These are phyloP conservation scores for Sebastes variabilis DNA, from an alignment of 2,797 vertebrate species.

Conservation along the genomic window DNA sequence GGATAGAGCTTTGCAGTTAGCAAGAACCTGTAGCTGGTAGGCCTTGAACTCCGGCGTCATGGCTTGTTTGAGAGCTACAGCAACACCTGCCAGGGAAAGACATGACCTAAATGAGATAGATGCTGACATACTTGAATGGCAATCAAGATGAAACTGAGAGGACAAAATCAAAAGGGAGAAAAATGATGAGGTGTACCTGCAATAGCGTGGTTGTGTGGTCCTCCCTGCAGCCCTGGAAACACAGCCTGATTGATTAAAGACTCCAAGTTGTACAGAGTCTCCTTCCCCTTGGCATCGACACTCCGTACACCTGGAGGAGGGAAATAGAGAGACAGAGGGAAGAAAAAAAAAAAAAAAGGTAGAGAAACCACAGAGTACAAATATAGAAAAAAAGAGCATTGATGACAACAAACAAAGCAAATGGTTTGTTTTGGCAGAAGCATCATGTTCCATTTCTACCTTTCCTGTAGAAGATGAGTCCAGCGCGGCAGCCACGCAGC, in stretches of 20 bases:
- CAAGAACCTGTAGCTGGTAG: conserved; percentile 92
- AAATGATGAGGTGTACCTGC: conserved; percentile 82
- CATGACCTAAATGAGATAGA: not conserved
- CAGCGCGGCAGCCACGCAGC: conserved; percentile 93
- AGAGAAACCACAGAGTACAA: not conserved
- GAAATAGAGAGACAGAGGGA: not conserved
- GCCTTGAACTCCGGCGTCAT: conserved; percentile 90
- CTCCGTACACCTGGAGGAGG: conserved; percentile 85
- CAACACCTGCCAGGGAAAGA: conserved; percentile 83
- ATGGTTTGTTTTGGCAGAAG: not conserved
- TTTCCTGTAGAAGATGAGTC: conserved; percentile 95
- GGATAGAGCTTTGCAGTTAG: conserved; percentile 88
- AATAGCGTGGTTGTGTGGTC: conserved; percentile 97
- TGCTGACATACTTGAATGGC: not conserved
- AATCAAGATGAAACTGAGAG: not conserved
- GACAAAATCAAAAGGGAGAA: not conserved
- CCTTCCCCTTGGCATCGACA: conserved; percentile 92
- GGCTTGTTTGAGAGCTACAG: conserved; percentile 93
- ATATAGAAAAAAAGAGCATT: not conserved
- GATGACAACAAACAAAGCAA: not conserved
- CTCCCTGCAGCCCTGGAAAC: conserved; percentile 97
- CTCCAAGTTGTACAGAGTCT: conserved; percentile 91
- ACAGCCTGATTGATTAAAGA: conserved; percentile 94
- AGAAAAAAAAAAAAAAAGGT: not conserved
- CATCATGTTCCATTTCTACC: conserved; percentile 72